phyloP scores from a whole-genome alignment of 2,888 invertebrate genomes.

The Melinaea menophilus region DNA sequence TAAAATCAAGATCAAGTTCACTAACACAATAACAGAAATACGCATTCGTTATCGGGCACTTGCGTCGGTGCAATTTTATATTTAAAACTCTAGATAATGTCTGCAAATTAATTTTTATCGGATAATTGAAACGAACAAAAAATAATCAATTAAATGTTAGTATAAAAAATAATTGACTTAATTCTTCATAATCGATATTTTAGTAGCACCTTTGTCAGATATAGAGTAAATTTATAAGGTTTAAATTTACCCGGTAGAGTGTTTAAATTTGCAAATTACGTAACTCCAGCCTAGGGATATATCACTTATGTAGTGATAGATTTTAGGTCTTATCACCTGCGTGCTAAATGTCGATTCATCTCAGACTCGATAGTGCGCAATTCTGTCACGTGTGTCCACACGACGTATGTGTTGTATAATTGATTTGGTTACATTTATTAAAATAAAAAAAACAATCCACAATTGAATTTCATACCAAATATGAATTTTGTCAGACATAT shows the following conservation, averaged over 20 bases:
- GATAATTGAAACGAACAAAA: too few species aligned
- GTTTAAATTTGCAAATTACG: background rate
- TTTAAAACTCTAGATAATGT: too few species aligned
- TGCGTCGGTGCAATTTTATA: background rate
- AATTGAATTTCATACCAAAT: too few species aligned
- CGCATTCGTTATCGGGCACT: background rate
- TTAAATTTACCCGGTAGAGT: background rate
- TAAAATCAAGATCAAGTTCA: slow-evolving; percentile 2
- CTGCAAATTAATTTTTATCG: too few species aligned
- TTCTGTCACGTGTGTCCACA: slow-evolving; percentile 24
- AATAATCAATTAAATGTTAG: too few species aligned
- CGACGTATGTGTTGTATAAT: slow-evolving; percentile 27
- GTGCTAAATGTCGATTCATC: slow-evolving; percentile 12
- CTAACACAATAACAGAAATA: background rate
- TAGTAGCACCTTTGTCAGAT: background rate
- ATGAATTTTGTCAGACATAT: too few species aligned
- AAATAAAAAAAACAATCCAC: background rate
- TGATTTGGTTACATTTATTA: slow-evolving; percentile 31
- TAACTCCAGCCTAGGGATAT: background rate
- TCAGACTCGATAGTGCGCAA: slow-evolving; percentile 9
- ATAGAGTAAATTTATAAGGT: background rate
- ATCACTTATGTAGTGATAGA: background rate
- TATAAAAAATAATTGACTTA: too few species aligned
- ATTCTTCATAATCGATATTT: too few species aligned
- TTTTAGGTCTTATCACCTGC: slow-evolving; percentile 18